A percentile compares a stretch with the other conserved stretches of the same genome.
Conservation (phyloP, 2,113 vertebrate genomes). For the Rhea pennata region DNA sequence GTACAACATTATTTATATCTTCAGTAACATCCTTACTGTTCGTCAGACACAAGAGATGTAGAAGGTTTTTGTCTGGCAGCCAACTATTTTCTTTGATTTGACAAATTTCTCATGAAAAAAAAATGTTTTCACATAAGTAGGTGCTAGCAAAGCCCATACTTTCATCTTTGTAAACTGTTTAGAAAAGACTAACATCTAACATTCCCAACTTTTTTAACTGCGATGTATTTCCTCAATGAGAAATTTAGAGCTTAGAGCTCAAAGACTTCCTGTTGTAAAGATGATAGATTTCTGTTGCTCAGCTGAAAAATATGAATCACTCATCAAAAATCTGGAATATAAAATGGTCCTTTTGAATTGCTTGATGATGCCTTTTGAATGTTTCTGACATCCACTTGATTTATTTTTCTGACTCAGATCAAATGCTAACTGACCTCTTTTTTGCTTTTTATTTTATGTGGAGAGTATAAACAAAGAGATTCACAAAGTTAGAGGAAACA, state of each 20-base stretch:
- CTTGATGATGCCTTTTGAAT: conserved; percentile 22
- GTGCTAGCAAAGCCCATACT: not conserved
- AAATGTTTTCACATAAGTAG: not conserved
- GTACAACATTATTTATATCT: not conserved
- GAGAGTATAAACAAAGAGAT: not conserved
- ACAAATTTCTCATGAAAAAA: not conserved
- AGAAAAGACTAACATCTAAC: not conserved
- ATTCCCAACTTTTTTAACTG: not conserved
- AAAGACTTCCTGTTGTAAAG: conserved; percentile 7
- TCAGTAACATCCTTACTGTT: not conserved
- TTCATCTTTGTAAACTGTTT: conserved; percentile 2
- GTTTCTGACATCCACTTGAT: not conserved
- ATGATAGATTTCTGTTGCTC: not conserved
- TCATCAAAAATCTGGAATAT: conserved; percentile 22
- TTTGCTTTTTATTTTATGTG: not conserved
- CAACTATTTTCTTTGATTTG: not conserved
- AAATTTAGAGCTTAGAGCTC: not conserved
- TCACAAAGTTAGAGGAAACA: not conserved
- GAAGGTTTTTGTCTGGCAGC: not conserved
- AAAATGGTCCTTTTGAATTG: not conserved
- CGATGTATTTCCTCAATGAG: conserved; percentile 12
- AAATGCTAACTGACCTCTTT: not conserved
- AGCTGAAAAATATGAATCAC: conserved; percentile 10
- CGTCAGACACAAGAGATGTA: not conserved
- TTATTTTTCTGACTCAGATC: conserved; percentile 9